Evolutionary conservation across 64 coral and sea anemone genomes (phyloP).

Genomic region (Exaiptasia diaphana): DNA sequence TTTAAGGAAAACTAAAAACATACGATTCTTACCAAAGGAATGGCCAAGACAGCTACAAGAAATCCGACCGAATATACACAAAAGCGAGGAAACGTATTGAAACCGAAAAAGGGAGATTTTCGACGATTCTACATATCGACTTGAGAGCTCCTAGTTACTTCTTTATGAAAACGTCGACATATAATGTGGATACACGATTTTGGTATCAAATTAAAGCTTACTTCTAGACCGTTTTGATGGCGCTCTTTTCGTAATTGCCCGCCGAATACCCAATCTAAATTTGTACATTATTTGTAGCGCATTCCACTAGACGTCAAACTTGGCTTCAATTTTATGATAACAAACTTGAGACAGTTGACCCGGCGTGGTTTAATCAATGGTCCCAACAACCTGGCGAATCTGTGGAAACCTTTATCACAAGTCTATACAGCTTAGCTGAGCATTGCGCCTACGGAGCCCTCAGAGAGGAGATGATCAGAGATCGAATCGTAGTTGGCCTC

Average conservation of each 20-base stretch:
- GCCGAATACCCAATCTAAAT: neutral
- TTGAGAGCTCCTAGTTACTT: neutral
- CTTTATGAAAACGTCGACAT: neutral
- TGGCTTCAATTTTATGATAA: conserved; percentile 2
- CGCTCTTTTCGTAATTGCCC: neutral
- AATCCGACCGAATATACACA: neutral
- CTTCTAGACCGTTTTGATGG: neutral
- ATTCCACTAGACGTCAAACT: neutral
- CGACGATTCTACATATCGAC: no score
- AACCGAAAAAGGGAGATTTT: conserved; percentile 1
- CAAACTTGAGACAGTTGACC: conserved; percentile 39
- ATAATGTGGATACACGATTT: neutral
- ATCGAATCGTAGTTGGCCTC: conserved; percentile 32
- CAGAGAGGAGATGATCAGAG: conserved; percentile 25
- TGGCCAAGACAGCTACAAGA: neutral
- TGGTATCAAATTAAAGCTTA: conserved; percentile 50
- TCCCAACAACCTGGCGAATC: neutral
- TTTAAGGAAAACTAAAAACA: conserved; percentile 40
- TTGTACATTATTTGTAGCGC: neutral
- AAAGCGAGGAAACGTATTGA: conserved; percentile 40
- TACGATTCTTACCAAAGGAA: conserved; percentile 53
- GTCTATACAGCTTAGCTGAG: neutral
- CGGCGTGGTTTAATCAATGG: conserved; percentile 28
- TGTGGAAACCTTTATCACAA: conserved; percentile 13
- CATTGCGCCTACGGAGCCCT: conserved; percentile 10